A percentile compares a stretch with the other conserved stretches of the same genome.
These are phyloP conservation scores for Cephus pulcher DNA, from an alignment of 2,888 invertebrate species.

Conservation along the genomic window DNA sequence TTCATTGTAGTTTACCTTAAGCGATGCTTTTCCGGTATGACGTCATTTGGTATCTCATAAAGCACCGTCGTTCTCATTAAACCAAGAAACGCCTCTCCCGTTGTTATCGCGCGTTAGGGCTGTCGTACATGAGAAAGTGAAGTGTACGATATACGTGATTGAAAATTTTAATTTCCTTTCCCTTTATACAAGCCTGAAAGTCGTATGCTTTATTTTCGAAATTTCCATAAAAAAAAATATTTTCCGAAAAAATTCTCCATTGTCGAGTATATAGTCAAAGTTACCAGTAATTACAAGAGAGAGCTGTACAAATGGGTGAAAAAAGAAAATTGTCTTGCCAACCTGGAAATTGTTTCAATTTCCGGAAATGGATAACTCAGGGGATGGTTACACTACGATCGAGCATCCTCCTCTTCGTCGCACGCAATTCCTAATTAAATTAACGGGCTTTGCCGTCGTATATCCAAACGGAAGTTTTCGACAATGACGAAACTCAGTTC, in stretches of 20 bases:
- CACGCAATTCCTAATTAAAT: conserved; percentile 32
- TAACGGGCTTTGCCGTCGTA: conserved; percentile 32
- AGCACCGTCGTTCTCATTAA: background rate
- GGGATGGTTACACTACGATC: background rate
- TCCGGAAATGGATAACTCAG: conserved; percentile 7
- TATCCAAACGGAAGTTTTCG: conserved; percentile 28
- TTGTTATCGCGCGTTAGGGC: background rate
- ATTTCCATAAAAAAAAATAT: too few relatives aligned
- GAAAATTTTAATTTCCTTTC: background rate
- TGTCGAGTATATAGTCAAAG: background rate
- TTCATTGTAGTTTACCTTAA: background rate
- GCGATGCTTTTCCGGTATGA: background rate
- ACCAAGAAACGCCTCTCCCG: background rate
- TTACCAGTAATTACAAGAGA: background rate
- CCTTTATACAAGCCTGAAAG: rapidly evolving
- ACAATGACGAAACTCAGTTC: conserved; percentile 54
- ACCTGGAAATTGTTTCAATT: conserved; percentile 20
- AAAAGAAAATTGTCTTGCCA: background rate
- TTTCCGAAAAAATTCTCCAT: background rate
- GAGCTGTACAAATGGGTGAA: background rate
- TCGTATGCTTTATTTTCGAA: too few relatives aligned
- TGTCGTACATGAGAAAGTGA: background rate
- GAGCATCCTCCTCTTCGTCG: background rate
- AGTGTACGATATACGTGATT: background rate
- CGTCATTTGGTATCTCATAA: background rate